These are phyloP conservation scores for Philopotamus ludificatus DNA, from an alignment of 1,140 invertebrate species.

Conservation along the genomic window DNA sequence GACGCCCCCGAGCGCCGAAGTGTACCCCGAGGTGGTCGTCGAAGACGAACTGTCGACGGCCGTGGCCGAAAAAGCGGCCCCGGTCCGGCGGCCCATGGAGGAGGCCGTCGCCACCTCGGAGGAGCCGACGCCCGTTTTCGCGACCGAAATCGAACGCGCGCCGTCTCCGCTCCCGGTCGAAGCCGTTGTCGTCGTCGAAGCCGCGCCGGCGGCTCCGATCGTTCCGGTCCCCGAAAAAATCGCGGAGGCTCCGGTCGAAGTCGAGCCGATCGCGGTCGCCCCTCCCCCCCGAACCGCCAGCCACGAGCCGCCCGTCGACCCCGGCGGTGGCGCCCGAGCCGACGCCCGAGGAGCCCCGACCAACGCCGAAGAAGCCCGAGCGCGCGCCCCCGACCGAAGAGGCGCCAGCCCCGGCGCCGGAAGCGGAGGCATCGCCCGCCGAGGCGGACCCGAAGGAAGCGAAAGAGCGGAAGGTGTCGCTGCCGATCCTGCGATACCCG, in stretches of 20 bases:
- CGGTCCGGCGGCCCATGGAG: too few relatives aligned
- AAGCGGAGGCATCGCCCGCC: neutral
- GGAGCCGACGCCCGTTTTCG: neutral
- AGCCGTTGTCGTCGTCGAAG: neutral
- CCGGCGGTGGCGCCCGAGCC: too few relatives aligned
- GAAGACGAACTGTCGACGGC: neutral
- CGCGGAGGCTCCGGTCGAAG: neutral
- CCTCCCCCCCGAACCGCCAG: neutral
- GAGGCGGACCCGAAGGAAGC: neutral
- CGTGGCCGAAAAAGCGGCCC: neutral
- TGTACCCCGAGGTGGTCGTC: neutral
- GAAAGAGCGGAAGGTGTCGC: neutral
- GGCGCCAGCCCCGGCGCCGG: neutral
- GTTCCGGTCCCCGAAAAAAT: neutral
- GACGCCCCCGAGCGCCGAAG: neutral
- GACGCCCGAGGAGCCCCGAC: neutral
- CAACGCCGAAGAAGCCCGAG: too few relatives aligned
- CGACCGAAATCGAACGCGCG: neutral
- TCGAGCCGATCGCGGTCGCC: neutral
- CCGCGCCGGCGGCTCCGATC: neutral
- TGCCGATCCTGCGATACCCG: conserved; percentile 37
- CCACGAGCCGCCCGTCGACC: neutral
- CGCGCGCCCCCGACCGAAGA: neutral
- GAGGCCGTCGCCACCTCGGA: too few relatives aligned
- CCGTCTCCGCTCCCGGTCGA: neutral